Percentiles rank a stretch among this genome's conserved stretches.
These are phyloP conservation scores for Drosophila longiperda DNA, from an alignment of 2,888 invertebrate species.

Conservation along the genomic window DNA sequence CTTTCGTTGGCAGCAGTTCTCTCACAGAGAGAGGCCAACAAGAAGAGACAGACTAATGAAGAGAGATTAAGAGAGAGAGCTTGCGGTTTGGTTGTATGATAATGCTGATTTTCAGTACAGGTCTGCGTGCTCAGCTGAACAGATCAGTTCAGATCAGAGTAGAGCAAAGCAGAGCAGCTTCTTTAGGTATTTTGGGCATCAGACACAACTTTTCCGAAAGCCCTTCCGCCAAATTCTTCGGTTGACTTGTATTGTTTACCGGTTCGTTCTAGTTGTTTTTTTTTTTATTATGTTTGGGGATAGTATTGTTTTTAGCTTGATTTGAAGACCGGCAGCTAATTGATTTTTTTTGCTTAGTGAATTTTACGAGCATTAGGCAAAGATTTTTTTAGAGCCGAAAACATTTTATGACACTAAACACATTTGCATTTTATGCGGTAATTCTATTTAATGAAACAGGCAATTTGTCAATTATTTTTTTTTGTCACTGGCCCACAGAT, in stretches of 20 bases:
- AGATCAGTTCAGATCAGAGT: slow-evolving; percentile 16
- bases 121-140: slow-evolving; percentile 43
- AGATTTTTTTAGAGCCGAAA: slow-evolving; percentile 20
- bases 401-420: slow-evolving; percentile 31
- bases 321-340: slow-evolving; percentile 57
- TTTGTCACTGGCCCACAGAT: slow-evolving; percentile 35
- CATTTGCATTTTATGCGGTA: slow-evolving; percentile 29
- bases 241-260: slow-evolving; percentile 8
- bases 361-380: slow-evolving; percentile 34
- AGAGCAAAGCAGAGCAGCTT: slow-evolving; percentile 13
- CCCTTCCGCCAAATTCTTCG: slow-evolving; percentile 38
- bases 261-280: slow-evolving; percentile 14
- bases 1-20: slow-evolving; percentile 56
- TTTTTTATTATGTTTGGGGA: slow-evolving; percentile 4
- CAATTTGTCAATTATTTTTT: slow-evolving; percentile 50
- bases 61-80: slow-evolving; percentile 9
- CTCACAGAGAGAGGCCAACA: background rate
- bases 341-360: slow-evolving; percentile 34
- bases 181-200: slow-evolving; percentile 19
- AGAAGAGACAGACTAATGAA: background rate
- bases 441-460: slow-evolving; percentile 50
- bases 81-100: background rate
- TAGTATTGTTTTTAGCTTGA: slow-evolving; percentile 7
- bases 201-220: slow-evolving; percentile 37
- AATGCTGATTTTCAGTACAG: slow-evolving; percentile 34